These are phyloP conservation scores for Fulmarus glacialis DNA, from an alignment of 2,113 vertebrate genomes.

Conservation along the genomic window DNA sequence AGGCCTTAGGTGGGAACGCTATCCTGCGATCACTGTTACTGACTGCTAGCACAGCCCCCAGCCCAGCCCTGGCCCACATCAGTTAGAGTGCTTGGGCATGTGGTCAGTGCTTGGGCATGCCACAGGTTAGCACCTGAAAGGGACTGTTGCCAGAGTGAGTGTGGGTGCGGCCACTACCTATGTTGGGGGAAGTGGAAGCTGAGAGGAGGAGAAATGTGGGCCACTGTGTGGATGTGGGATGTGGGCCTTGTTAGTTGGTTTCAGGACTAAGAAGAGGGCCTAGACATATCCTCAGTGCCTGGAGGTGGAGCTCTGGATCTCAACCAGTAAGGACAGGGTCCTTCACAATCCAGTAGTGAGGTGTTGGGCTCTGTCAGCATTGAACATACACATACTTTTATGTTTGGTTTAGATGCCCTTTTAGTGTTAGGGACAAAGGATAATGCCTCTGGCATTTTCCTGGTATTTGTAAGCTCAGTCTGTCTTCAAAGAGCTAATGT, in stretches of 20 bases:
- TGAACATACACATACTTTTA: not conserved
- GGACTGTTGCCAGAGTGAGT: not conserved
- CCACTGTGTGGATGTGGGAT: not conserved
- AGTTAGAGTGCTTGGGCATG: not conserved
- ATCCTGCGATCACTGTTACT: not conserved
- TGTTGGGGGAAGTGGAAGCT: not conserved
- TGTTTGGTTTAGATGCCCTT: not conserved
- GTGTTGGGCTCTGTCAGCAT: not conserved
- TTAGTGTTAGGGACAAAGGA: not conserved
- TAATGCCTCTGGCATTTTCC: not conserved
- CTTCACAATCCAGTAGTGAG: not conserved
- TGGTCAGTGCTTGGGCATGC: not conserved
- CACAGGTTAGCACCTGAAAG: not conserved
- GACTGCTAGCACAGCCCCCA: not conserved
- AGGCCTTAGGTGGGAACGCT: not conserved
- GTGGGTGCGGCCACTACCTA: not conserved
- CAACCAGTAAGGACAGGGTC: not conserved
- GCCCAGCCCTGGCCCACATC: not conserved
- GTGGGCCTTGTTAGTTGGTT: not conserved
- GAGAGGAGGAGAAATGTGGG: not conserved
- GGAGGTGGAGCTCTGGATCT: not conserved
- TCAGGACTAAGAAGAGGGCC: not conserved
- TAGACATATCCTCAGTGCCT: not conserved
- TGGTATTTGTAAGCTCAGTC: not conserved
- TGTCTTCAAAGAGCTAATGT: not conserved